Conservation (phyloP, 2,113 vertebrate genomes). For the Mus pahari region DNA sequence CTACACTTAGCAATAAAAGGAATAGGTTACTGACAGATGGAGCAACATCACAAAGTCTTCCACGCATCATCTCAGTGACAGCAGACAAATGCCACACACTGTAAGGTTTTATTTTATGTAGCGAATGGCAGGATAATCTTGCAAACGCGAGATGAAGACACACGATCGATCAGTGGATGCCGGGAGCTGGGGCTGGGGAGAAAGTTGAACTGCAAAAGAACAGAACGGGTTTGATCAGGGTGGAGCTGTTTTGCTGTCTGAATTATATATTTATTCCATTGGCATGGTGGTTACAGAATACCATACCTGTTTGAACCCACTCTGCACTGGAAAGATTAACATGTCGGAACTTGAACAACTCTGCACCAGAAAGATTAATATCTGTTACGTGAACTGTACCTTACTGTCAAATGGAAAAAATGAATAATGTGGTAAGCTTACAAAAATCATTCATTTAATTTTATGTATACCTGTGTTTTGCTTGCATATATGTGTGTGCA, state of each 20-base stretch:
- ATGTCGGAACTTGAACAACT: slow-evolving; percentile 24
- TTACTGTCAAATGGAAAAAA: slow-evolving; percentile 39
- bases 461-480: background rate
- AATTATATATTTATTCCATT: background rate
- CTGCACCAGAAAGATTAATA: background rate
- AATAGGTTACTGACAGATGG: background rate
- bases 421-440: background rate
- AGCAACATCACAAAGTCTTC: background rate
- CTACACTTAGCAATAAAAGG: background rate
- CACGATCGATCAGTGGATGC: background rate
- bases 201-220: background rate
- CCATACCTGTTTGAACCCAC: background rate
- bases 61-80: background rate
- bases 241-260: background rate
- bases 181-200: background rate
- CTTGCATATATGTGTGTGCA: background rate
- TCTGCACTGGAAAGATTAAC: background rate
- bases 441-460: background rate
- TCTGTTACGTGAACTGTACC: background rate
- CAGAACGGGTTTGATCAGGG: background rate
- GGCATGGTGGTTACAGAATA: background rate
- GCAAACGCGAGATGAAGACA: background rate
- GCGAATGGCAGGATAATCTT: background rate
- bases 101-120: background rate
- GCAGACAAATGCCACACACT: background rate